Percentiles rank a stretch among this genome's conserved stretches.
Evolutionary conservation across 2,888 invertebrate species (phyloP).

Genomic region (Ophion slaviceki): DNA sequence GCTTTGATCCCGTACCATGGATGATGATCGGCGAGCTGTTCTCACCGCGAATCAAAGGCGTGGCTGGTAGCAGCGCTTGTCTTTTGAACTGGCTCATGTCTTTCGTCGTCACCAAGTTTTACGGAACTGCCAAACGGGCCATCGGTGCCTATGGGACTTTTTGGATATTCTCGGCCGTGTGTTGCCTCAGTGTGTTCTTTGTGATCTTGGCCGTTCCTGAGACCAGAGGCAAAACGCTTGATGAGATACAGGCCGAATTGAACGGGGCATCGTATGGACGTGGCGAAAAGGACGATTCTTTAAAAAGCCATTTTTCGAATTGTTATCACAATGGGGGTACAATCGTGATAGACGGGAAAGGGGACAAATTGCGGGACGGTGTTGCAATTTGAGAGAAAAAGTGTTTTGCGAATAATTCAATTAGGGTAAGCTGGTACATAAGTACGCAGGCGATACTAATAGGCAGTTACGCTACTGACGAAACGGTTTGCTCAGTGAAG

Average conservation of each 20-base stretch:
- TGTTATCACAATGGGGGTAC: neutral
- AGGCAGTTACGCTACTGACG: too few relatives aligned
- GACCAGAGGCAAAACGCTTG: slow-evolving; percentile 84
- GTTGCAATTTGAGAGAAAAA: too few relatives aligned
- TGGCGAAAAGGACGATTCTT: neutral
- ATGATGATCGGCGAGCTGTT: slow-evolving; percentile 93
- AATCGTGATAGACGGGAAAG: neutral
- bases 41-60: slow-evolving; percentile 90
- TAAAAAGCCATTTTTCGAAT: neutral
- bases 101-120: slow-evolving; percentile 92
- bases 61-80: slow-evolving; percentile 91
- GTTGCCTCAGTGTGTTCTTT: slow-evolving; percentile 87
- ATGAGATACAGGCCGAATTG: slow-evolving; percentile 83
- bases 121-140: slow-evolving; percentile 85
- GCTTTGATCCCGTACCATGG: slow-evolving; percentile 90
- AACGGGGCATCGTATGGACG: slow-evolving; percentile 57
- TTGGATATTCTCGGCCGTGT: slow-evolving; percentile 90
- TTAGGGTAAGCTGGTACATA: too few relatives aligned
- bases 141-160: slow-evolving; percentile 89
- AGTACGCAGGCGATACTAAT: too few relatives aligned
- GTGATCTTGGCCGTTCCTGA: slow-evolving; percentile 88
- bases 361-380: too few relatives aligned
- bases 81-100: slow-evolving; percentile 93
- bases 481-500: too few relatives aligned
- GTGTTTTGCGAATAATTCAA: too few relatives aligned